These are phyloP conservation scores for Tympanuchus pallidicinctus DNA, from an alignment of 2,113 vertebrate genomes.

Conservation along the genomic window DNA sequence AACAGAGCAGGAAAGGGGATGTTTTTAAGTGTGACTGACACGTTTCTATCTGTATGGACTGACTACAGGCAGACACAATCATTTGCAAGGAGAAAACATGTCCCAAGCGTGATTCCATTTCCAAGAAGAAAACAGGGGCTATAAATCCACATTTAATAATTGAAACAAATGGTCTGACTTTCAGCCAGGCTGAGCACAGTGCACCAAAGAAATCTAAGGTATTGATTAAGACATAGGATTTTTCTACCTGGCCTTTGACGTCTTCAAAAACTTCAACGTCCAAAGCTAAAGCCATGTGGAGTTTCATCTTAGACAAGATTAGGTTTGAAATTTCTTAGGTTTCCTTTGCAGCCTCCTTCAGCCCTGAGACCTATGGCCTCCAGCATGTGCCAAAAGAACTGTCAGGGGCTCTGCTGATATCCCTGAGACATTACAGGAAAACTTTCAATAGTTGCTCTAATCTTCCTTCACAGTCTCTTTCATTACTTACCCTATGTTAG, in stretches of 20 bases:
- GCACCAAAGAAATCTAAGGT: background rate
- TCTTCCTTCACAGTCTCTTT: background rate
- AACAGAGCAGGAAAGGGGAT: background rate
- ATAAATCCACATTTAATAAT: slow-evolving; percentile 68
- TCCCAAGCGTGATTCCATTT: slow-evolving; percentile 27
- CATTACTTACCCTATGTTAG: rapidly evolving
- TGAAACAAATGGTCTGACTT: slow-evolving; percentile 62
- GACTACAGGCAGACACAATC: background rate
- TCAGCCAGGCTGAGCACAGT: background rate
- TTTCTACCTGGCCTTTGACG: slow-evolving; percentile 35
- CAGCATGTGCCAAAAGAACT: background rate
- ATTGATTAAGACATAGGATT: slow-evolving; percentile 11
- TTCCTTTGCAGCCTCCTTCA: background rate
- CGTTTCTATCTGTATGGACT: background rate
- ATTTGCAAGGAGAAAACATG: slow-evolving; percentile 25
- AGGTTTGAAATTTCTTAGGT: background rate
- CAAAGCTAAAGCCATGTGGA: background rate
- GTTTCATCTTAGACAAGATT: background rate
- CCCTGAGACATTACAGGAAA: background rate
- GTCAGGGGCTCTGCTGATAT: background rate
- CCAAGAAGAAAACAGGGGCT: slow-evolving; percentile 54
- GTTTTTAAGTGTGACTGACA: background rate
- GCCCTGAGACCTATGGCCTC: background rate
- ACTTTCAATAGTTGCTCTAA: background rate
- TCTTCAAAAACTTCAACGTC: slow-evolving; percentile 9